Evolutionary conservation across 64 coral and sea anemone genomes (phyloP).

Genomic region (Anthopleura sola): DNA sequence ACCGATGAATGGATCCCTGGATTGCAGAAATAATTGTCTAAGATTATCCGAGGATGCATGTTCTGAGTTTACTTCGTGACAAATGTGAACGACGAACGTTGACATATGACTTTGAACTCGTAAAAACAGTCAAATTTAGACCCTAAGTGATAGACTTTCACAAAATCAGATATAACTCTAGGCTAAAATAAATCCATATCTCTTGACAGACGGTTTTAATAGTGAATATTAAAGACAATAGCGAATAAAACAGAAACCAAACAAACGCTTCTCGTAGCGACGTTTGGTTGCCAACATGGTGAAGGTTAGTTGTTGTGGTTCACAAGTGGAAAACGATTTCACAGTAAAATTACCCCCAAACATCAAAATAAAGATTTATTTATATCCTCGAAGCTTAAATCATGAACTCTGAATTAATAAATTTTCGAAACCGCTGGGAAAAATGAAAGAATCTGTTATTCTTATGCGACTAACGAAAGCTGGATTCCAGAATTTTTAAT

Average conservation of each 20-base stretch:
- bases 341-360: background rate
- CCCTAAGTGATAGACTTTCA: background rate
- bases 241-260: background rate
- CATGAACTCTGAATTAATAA: background rate
- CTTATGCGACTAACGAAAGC: background rate
- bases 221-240: background rate
- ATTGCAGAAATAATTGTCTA: background rate
- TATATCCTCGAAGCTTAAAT: background rate
- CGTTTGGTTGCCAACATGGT: conserved; percentile 14
- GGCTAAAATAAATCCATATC: background rate
- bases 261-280: conserved; percentile 8
- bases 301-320: conserved; percentile 1
- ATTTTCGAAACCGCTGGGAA: background rate
- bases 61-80: background rate
- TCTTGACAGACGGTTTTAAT: background rate
- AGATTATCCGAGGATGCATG: background rate
- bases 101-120: background rate
- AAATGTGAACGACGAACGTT: background rate
- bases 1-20: background rate
- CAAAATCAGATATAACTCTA: background rate
- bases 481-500: conserved; percentile 1
- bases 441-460: background rate
- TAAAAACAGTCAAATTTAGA: background rate
- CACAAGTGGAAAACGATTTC: background rate
- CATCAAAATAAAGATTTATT: background rate